phyloP scores from a whole-genome alignment of 2,797 vertebrate genomes.

The Bufotes viridis region DNA sequence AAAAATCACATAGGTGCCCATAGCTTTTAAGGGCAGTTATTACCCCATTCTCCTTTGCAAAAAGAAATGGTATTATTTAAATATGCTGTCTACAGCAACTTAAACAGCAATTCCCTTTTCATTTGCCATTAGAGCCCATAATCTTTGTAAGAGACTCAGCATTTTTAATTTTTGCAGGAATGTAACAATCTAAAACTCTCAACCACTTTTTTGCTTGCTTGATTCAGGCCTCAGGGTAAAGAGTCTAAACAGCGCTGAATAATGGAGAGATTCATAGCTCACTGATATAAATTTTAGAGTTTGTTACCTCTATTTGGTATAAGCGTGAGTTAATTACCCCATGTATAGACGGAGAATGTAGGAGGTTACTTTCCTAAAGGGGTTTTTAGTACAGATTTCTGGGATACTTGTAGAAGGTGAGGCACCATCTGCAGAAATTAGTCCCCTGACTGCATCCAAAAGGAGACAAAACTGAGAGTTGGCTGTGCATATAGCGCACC shows the following conservation, averaged over 20 bases:
- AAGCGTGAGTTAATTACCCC: neutral
- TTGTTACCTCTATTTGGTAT: neutral
- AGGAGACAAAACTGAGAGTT: neutral
- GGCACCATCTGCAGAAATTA: neutral
- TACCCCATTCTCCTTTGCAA: neutral
- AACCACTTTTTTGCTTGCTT: slow-evolving; percentile 18
- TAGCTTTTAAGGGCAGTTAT: neutral
- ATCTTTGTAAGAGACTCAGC: slow-evolving; percentile 17
- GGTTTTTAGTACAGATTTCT: neutral
- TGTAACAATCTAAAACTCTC: slow-evolving; percentile 12
- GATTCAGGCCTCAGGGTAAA: slow-evolving; percentile 1
- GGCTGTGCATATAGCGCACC: neutral
- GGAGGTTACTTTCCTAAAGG: neutral
- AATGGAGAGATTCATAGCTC: neutral
- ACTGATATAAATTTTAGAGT: neutral
- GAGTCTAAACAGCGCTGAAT: neutral
- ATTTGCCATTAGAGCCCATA: fast-evolving
- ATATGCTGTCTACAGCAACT: slow-evolving; percentile 2
- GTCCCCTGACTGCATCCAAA: neutral
- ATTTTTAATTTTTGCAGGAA: slow-evolving; percentile 1
- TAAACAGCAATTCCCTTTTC: neutral
- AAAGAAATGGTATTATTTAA: neutral
- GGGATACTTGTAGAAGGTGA: neutral
- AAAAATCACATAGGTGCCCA: too few relatives aligned
- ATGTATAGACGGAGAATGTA: too few relatives aligned